Conservation (phyloP, 2,888 invertebrate genomes). For the Drosophila incognita region DNA sequence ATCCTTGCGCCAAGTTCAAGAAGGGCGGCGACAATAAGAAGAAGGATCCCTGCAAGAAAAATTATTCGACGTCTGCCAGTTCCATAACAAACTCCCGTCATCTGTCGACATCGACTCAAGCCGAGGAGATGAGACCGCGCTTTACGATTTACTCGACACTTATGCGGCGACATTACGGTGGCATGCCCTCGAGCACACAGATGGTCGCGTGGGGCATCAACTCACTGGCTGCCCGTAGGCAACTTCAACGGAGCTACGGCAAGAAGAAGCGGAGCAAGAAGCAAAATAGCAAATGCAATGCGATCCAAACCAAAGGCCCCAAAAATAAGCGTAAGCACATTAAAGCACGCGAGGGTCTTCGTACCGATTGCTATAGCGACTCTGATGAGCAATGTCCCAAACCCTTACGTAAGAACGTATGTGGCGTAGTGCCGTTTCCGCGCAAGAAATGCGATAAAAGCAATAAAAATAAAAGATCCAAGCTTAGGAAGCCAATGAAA, state of each 20-base stretch:
- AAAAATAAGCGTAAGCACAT: slow-evolving; percentile 30
- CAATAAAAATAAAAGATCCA: slow-evolving; percentile 10
- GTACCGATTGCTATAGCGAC: slow-evolving; percentile 47
- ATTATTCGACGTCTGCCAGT: slow-evolving; percentile 39
- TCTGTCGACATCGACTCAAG: neutral
- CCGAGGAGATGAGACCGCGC: neutral
- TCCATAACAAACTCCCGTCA: slow-evolving; percentile 11
- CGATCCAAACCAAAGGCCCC: neutral
- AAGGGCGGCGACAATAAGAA: slow-evolving; percentile 23
- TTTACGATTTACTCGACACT: slow-evolving; percentile 39
- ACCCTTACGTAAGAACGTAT: neutral
- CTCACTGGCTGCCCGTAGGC: neutral
- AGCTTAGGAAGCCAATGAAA: neutral
- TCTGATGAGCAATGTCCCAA: slow-evolving; percentile 5
- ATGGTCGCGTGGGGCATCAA: slow-evolving; percentile 29
- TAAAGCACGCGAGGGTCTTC: slow-evolving; percentile 33
- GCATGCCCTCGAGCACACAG: slow-evolving; percentile 17
- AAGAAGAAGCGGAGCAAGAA: slow-evolving; percentile 25
- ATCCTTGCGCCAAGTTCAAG: slow-evolving; percentile 40
- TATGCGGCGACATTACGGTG: slow-evolving; percentile 50
- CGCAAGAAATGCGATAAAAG: slow-evolving; percentile 57
- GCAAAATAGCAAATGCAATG: slow-evolving; percentile 20
- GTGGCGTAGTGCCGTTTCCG: slow-evolving; percentile 36
- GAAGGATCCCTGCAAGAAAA: slow-evolving; percentile 50
- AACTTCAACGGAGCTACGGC: slow-evolving; percentile 11